phyloP scores from a whole-genome alignment of 2,888 invertebrate genomes.

The Mesoligia furuncula region DNA sequence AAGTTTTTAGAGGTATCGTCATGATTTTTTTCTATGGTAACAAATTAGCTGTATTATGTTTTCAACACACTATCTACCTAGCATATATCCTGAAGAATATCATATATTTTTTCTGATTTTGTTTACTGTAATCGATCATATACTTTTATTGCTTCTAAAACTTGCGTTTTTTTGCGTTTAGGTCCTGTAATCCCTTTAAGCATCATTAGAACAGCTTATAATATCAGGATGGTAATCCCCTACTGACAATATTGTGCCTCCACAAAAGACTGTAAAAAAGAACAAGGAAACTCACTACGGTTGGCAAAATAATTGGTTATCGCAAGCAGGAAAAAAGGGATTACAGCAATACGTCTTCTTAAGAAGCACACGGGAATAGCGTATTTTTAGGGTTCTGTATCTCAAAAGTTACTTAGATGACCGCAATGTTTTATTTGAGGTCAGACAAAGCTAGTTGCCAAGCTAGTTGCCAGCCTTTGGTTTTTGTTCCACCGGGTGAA shows the following conservation, averaged over 20 bases:
- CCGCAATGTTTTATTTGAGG: background rate
- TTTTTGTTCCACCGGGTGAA: background rate
- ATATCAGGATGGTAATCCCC: background rate
- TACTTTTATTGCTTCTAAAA: no score
- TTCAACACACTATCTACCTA: no score
- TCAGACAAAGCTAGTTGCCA: background rate
- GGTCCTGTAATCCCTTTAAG: no score
- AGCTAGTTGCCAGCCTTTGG: background rate
- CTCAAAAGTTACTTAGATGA: background rate
- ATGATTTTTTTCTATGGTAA: no score
- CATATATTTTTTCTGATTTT: no score
- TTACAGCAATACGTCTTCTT: background rate
- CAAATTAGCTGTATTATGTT: no score
- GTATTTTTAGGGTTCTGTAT: no score
- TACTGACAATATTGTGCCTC: background rate
- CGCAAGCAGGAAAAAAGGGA: background rate
- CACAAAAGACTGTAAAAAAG: background rate
- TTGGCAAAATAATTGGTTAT: background rate
- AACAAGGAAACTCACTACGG: background rate
- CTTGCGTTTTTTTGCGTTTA: no score
- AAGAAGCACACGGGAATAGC: background rate
- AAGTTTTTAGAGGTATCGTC: no score
- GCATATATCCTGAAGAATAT: no score
- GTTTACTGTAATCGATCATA: no score
- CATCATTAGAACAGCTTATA: background rate